These are phyloP conservation scores for Diachrysia chrysitis DNA, from an alignment of 2,888 invertebrate genomes.

Conservation along the genomic window DNA sequence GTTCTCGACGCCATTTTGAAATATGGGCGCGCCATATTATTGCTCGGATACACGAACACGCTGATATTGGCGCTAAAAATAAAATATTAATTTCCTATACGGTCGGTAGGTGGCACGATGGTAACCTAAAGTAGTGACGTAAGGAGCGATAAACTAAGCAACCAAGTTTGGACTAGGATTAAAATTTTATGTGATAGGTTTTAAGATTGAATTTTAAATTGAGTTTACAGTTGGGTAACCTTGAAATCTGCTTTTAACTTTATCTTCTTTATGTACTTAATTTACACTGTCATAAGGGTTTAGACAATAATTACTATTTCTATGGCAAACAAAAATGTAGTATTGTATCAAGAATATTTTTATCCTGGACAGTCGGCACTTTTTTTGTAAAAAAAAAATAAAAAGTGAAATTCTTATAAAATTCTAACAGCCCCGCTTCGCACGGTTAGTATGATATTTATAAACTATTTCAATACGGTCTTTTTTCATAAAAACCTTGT, in stretches of 20 bases:
- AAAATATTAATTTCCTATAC: slow-evolving; percentile 85
- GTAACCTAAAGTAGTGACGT: slow-evolving; percentile 68
- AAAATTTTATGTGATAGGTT: slow-evolving; percentile 45
- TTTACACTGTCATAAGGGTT: not conserved
- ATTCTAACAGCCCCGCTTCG: too few species aligned
- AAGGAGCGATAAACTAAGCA: slow-evolving; percentile 54
- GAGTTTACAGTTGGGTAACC: slow-evolving; percentile 17
- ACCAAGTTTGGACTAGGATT: slow-evolving; percentile 55
- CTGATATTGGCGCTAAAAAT: slow-evolving; percentile 79
- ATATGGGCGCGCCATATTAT: slow-evolving; percentile 78
- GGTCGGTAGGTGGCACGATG: slow-evolving; percentile 72
- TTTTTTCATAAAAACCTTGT: too few species aligned
- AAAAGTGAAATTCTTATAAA: too few species aligned
- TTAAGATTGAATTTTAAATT: slow-evolving; percentile 27
- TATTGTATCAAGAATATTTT: too few species aligned
- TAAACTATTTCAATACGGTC: too few species aligned
- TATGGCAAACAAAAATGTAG: too few species aligned
- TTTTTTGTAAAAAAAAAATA: too few species aligned
- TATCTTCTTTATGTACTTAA: slow-evolving; percentile 2
- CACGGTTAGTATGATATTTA: too few species aligned
- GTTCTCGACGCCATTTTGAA: slow-evolving; percentile 79
- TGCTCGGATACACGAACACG: slow-evolving; percentile 76
- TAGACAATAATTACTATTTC: too few species aligned
- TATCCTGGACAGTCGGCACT: too few species aligned
- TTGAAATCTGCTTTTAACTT: slow-evolving; percentile 8